phyloP scores from a whole-genome alignment of 2,797 vertebrate genomes.

The Muscicapa comitata region DNA sequence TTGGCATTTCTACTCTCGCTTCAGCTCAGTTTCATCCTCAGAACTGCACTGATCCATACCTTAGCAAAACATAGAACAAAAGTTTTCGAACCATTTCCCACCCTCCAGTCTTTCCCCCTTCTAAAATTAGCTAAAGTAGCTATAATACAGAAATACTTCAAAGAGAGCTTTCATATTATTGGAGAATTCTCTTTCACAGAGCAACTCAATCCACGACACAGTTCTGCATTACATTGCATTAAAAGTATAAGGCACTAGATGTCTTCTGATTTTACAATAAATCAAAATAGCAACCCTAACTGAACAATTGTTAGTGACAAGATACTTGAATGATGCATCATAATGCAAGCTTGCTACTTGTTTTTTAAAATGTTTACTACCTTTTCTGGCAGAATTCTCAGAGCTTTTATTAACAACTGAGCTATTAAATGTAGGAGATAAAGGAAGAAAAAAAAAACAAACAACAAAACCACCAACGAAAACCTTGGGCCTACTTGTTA shows the following conservation, averaged over 20 bases:
- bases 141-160: background rate
- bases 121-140: background rate
- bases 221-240: background rate
- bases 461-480: background rate
- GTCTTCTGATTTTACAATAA: background rate
- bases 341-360: background rate
- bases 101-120: background rate
- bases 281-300: background rate
- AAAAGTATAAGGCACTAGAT: background rate
- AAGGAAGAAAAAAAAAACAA: background rate
- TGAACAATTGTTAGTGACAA: background rate
- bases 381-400: background rate
- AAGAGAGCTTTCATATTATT: background rate
- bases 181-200: background rate
- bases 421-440: background rate
- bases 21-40: background rate
- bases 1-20: background rate
- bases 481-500: background rate
- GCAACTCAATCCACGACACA: background rate
- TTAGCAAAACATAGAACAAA: background rate
- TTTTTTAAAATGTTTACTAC: background rate
- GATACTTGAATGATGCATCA: background rate
- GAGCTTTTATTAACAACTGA: background rate
- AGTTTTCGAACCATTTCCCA: background rate
- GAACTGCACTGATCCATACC: background rate